Percentiles rank a stretch among this genome's conserved stretches.
phyloP scores from a whole-genome alignment of 1,140 invertebrate genomes.

The Penaeus japonicus region DNA sequence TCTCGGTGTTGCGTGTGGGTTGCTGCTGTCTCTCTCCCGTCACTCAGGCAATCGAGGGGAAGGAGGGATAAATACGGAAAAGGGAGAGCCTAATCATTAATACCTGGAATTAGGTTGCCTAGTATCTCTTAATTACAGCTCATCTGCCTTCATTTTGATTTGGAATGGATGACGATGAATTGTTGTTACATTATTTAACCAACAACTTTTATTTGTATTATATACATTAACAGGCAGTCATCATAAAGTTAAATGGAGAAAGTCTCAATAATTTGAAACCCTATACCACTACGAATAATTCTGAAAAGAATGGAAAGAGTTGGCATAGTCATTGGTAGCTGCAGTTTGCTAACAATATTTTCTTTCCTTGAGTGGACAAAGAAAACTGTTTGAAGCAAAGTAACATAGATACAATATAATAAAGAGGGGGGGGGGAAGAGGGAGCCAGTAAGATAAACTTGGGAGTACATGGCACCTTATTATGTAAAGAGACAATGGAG shows the following conservation, averaged over 20 bases:
- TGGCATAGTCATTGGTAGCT: constrained; percentile 56
- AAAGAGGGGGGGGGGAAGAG: constrained; percentile 48
- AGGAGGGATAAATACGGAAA: constrained; percentile 31
- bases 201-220: constrained; percentile 57
- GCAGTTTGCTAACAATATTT: constrained; percentile 56
- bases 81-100: constrained; percentile 56
- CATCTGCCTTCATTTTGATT: constrained; percentile 57
- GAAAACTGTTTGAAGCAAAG: constrained; percentile 54
- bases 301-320: constrained; percentile 55
- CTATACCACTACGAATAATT: constrained; percentile 55
- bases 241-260: constrained; percentile 53
- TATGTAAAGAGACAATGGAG: constrained; percentile 49
- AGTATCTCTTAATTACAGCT: constrained; percentile 53
- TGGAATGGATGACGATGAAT: constrained; percentile 56
- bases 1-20: constrained; percentile 8
- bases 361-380: constrained; percentile 54
- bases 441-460: constrained; percentile 56
- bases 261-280: constrained; percentile 54
- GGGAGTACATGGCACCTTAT: constrained; percentile 56
- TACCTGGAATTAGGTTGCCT: constrained; percentile 55
- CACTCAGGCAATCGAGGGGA: constrained; percentile 37
- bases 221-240: constrained; percentile 57
- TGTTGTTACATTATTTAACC: constrained; percentile 52
- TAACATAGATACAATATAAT: constrained; percentile 57
- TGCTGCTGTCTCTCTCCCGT: constrained; percentile 27